These are phyloP conservation scores for Morinoia aosen DNA, from an alignment of 2,888 invertebrate species.

Conservation along the genomic window DNA sequence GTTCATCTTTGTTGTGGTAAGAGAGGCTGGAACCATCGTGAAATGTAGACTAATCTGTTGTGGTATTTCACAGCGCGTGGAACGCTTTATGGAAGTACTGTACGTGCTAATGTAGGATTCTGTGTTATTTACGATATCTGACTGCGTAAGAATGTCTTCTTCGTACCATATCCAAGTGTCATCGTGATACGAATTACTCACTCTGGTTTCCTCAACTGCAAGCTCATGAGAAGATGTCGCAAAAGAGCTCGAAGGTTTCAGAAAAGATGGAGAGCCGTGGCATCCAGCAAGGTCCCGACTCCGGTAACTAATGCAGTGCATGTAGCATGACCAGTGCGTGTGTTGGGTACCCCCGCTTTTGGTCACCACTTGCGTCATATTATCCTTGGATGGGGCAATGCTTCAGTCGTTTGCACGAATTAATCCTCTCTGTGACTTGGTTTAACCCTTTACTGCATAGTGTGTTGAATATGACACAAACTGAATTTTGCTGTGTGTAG, in stretches of 20 bases:
- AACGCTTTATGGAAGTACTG: not conserved
- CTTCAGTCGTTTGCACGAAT: not conserved
- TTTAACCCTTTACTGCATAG: too few species aligned
- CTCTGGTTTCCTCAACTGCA: not conserved
- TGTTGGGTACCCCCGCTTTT: not conserved
- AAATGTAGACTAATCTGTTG: too few species aligned
- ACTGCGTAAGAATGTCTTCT: not conserved
- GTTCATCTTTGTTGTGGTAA: too few species aligned
- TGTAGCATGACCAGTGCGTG: not conserved
- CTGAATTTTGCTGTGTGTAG: too few species aligned
- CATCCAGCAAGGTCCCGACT: not conserved
- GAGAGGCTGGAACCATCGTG: too few species aligned
- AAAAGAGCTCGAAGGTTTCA: not conserved
- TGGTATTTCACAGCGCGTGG: too few species aligned
- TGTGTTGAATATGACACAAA: too few species aligned
- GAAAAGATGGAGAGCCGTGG: not conserved
- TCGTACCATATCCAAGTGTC: too few species aligned
- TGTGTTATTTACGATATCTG: not conserved
- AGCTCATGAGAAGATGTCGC: conserved; percentile 32
- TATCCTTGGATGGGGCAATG: not conserved
- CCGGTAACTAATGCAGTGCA: not conserved
- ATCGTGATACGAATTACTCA: not conserved
- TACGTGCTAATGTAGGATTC: not conserved
- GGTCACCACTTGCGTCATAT: not conserved
- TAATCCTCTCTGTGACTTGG: not conserved